Evolutionary conservation across 1,140 invertebrate genomes (phyloP).

Genomic region (Gyrodactylus salaris): DNA sequence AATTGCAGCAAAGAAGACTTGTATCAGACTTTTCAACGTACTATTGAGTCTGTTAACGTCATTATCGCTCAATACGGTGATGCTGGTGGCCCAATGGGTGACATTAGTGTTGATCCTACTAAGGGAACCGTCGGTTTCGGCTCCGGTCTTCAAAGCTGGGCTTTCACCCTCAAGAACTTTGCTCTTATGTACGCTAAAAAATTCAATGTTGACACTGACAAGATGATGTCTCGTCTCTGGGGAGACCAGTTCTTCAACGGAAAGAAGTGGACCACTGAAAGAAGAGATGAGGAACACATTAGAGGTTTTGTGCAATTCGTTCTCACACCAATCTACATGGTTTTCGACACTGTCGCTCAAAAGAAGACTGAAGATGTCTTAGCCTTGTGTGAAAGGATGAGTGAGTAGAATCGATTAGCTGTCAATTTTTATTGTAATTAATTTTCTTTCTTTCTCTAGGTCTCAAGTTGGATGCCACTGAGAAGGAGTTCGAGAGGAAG

Average conservation of each 20-base stretch:
- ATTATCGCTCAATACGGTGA: slow-evolving; percentile 97
- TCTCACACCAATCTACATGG: slow-evolving; percentile 88
- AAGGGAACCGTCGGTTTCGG: slow-evolving; percentile 96
- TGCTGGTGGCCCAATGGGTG: slow-evolving; percentile 86
- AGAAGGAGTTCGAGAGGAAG: slow-evolving; percentile 52
- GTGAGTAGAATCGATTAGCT: slow-evolving; percentile 21
- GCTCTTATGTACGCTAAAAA: slow-evolving; percentile 91
- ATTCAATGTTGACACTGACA: slow-evolving; percentile 76
- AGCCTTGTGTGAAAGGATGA: slow-evolving; percentile 34
- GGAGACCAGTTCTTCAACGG: slow-evolving; percentile 56
- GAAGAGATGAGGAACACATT: slow-evolving; percentile 35
- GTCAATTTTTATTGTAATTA: not conserved
- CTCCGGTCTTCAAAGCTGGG: slow-evolving; percentile 91
- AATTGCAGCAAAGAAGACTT: slow-evolving; percentile 67
- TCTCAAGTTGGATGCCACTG: slow-evolving; percentile 47
- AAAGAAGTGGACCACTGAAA: slow-evolving; percentile 74
- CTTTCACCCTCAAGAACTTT: slow-evolving; percentile 96
- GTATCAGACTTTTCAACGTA: slow-evolving; percentile 96
- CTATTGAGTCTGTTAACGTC: slow-evolving; percentile 96
- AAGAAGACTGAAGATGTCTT: slow-evolving; percentile 68
- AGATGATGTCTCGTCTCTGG: slow-evolving; percentile 63
- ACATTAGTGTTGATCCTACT: slow-evolving; percentile 52
- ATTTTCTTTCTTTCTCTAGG: slow-evolving; percentile 21
- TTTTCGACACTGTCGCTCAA: slow-evolving; percentile 89
- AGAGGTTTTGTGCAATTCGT: slow-evolving; percentile 94